Evolutionary conservation across 2,888 invertebrate species (phyloP), one percentile per base, ranked within the genome.

Genomic region (Drosophila merina): DNA sequence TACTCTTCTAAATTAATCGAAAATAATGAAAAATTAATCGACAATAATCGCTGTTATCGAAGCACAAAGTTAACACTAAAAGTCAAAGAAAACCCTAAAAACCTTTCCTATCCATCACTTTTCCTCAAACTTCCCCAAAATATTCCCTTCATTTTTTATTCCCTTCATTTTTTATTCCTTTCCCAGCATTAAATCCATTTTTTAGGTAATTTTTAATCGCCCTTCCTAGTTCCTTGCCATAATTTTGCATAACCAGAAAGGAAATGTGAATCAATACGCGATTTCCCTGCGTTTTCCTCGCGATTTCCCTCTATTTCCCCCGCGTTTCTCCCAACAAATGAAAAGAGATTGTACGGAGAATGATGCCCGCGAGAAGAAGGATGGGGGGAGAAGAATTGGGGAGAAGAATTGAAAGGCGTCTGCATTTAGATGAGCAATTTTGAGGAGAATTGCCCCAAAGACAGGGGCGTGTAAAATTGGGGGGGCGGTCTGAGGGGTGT

Each of bases 331-430:
- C 1, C 20, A 20, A 20, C 20, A 33, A 47, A 33, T 12, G 26
- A 26, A 64, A 64, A 64, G 62, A 64, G 62, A 64, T 60, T 64
- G 63, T 47, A n/a, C 31, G 6, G 12, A 30, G 10, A 55, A 14
- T 12, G 4, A 48, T 31, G 31, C 31, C 33, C 50, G 31, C 9
- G 2, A 33, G 49, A 38, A 36, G 20, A 36, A 50, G 12, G 1
- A 42, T 20, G 33, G 14, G 30, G 36, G 25, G 38, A 51, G 45
- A 14, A 30, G n/a, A 36, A 36, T 10, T 10, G 10, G 4, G 10
- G 47, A 20, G 51, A 33, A 47, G 64, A 64, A 62, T 62, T 31
- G 63, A 62, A 64, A 64, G 64, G 64, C 62, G 63, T 63, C 45
- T 60, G 63, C 60, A 60, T 60, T 63, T 63, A 51, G 63, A 63